phyloP scores from a whole-genome alignment of 2,888 invertebrate species.

The Diarsia dahlii region DNA sequence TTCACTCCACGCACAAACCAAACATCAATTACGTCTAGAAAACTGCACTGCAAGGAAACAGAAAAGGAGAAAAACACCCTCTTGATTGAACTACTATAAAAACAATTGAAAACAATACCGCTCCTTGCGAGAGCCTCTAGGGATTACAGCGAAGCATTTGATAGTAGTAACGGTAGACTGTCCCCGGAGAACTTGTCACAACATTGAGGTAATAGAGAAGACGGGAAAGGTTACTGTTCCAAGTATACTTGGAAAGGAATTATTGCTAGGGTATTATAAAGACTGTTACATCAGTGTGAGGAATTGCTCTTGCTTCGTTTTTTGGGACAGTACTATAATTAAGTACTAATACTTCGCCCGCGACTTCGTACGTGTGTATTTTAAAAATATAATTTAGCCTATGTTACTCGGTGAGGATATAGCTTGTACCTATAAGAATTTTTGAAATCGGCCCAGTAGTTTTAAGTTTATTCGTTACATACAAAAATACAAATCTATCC shows the following conservation, averaged over 20 bases:
- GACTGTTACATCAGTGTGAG: too few relatives aligned
- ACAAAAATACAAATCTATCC: too few relatives aligned
- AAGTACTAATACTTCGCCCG: too few relatives aligned
- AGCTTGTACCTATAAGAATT: too few relatives aligned
- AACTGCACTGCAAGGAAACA: constrained; percentile 9
- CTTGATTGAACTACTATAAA: constrained; percentile 48
- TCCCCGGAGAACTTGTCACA: constrained; percentile 23
- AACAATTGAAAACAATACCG: constrained; percentile 54
- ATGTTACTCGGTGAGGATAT: too few relatives aligned
- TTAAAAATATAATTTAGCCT: too few relatives aligned
- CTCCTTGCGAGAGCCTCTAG: constrained; percentile 14
- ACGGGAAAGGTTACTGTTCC: constrained; percentile 1
- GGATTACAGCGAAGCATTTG: constrained; percentile 27
- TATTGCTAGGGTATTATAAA: not conserved
- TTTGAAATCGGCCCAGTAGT: too few relatives aligned
- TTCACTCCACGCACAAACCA: not conserved
- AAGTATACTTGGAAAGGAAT: not conserved
- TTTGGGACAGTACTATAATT: too few relatives aligned
- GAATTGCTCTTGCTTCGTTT: too few relatives aligned
- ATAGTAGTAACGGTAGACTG: constrained; percentile 35
- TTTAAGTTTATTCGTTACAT: too few relatives aligned
- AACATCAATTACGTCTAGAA: not conserved
- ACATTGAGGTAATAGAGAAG: constrained; percentile 31
- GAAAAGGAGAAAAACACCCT: not conserved
- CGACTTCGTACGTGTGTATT: too few relatives aligned